Evolutionary conservation across 2,888 invertebrate species (phyloP), one percentile per base, ranked within the genome.

Genomic region (Tenthredo livida): DNA sequence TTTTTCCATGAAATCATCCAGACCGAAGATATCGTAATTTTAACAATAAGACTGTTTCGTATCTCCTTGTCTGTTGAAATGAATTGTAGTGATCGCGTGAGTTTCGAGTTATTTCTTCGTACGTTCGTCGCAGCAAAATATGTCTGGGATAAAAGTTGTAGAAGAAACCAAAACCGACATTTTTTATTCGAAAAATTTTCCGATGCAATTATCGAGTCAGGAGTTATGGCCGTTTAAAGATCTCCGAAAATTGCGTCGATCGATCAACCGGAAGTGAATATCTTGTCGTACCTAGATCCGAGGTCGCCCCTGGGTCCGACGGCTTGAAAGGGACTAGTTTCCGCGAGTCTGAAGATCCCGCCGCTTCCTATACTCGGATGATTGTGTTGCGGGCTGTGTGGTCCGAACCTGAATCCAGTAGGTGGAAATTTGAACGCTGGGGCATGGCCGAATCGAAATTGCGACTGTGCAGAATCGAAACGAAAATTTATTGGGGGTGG

Each of bases 271-370:
- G 33, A 72, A 33, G 37, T 43, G 12, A 15, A 25, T 61, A 21
- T 61, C 21, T 7, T n/a, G 4, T 17, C 43, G 25, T 87, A 93
- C 93, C 93, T 92, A 33, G 93, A 92, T 77, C 93, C 92, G 37
- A 93, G 89, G 86, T 93, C 93, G 85, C 92, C 93, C 25, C 93
- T 88, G 7, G 93, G 92, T 73, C 93, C 93, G 61, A 93, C 93
- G 17, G 93, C 93, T 85, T 93, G 93, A 75, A 93, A 93, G 77
- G 93, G 93, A 86, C 93, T 93, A 54, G 92, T 92, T 87, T 93
- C 93, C 61, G 93, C 90, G 83, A 93, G 90, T 91, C 93, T 93
- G 89, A 93, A 93, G 86, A 93, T 92, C 12, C 92, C 91, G 12
- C 93, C 92, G 47, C 90, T 89, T 54, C 89, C 90, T 84, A 93